Conservation (phyloP, 2,797 vertebrate genomes). For the Odontamblyopus rebecca region DNA sequence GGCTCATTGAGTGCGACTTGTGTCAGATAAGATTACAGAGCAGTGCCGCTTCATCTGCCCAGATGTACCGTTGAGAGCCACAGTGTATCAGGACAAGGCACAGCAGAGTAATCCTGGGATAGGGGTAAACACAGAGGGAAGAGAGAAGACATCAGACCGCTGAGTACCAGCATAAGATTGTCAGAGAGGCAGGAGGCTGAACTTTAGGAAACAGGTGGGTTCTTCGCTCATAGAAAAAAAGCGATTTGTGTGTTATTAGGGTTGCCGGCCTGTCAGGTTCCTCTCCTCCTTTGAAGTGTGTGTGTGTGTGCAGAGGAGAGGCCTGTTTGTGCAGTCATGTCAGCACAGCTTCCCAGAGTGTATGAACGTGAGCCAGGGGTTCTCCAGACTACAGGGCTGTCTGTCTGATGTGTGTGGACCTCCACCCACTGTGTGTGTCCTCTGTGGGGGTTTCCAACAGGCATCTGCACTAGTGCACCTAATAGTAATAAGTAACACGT, state of each 20-base stretch:
- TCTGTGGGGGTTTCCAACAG: slow-evolving; percentile 69
- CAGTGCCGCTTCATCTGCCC: slow-evolving; percentile 41
- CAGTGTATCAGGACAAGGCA: slow-evolving; percentile 54
- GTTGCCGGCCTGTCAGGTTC: slow-evolving; percentile 62
- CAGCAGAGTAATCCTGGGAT: slow-evolving; percentile 51
- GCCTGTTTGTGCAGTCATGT: slow-evolving; percentile 73
- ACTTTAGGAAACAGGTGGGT: slow-evolving; percentile 65
- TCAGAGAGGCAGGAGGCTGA: slow-evolving; percentile 28
- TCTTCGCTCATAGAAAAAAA: slow-evolving; percentile 41
- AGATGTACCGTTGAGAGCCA: slow-evolving; percentile 35
- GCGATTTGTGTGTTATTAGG: slow-evolving; percentile 63
- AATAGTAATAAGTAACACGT: slow-evolving; percentile 5
- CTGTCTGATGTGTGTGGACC: slow-evolving; percentile 70
- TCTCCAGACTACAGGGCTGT: slow-evolving; percentile 80
- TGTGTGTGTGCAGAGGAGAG: slow-evolving; percentile 44
- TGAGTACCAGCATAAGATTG: slow-evolving; percentile 69
- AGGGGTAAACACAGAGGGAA: slow-evolving; percentile 55
- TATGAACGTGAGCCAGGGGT: slow-evolving; percentile 84
- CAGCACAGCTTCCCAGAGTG: slow-evolving; percentile 68
- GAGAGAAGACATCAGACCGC: slow-evolving; percentile 57
- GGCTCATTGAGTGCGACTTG: slow-evolving; percentile 53
- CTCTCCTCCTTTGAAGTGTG: slow-evolving; percentile 71
- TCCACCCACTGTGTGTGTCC: slow-evolving; percentile 44
- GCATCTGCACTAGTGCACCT: slow-evolving; percentile 33
- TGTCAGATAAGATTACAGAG: slow-evolving; percentile 63